Evolutionary conservation across 2,888 invertebrate species (phyloP), one percentile per base, ranked within the genome.

Genomic region (Eudasyphora cyanicolor): DNA sequence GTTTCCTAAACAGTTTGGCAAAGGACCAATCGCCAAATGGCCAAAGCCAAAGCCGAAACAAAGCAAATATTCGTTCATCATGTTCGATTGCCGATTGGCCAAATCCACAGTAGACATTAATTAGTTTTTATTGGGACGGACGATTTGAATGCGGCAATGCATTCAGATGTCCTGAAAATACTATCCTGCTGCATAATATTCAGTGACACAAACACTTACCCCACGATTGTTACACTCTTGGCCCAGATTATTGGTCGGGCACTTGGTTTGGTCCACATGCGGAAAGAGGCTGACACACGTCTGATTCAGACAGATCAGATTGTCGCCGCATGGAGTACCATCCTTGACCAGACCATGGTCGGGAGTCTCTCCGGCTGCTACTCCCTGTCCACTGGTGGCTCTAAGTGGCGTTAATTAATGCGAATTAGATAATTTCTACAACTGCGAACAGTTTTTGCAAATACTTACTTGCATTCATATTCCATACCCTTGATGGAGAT

Each of bases 381-480:
- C 89, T 49, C 94, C 94, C 70, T 94, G 94, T 6, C 96, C 96
- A 82, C 95, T 95, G 10, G 96, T 96, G 38, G 96, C 95, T 92
- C 96, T 96, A n/a, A n/a, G n/a, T n/a, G n/a, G n/a, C n/a, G n/a
- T n/a, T n/a, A n/a, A n/a, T n/a, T n/a, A n/a, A n/a, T n/a, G n/a
- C n/a, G n/a, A n/a, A n/a, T n/a, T n/a, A n/a, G n/a, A n/a, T n/a
- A n/a, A n/a, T n/a, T n/a, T n/a, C n/a, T n/a, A n/a, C n/a, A n/a
- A n/a, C n/a, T n/a, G n/a, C n/a, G n/a, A n/a, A n/a, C n/a, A n/a
- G n/a, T n/a, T n/a, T n/a, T n/a, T n/a, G n/a, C n/a, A n/a, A 49
- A 32, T 29, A 95, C 96, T 95, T 92, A 98, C 98, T 98, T 99
- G 98, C 98, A 99, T 92, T 98, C 98, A 90, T 96, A 98, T 91